Evolutionary conservation across 37 sponge, comb jelly and placozoan species (phyloP), one percentile per base, ranked within the genome.

Genomic region (Ianthella basta): DNA sequence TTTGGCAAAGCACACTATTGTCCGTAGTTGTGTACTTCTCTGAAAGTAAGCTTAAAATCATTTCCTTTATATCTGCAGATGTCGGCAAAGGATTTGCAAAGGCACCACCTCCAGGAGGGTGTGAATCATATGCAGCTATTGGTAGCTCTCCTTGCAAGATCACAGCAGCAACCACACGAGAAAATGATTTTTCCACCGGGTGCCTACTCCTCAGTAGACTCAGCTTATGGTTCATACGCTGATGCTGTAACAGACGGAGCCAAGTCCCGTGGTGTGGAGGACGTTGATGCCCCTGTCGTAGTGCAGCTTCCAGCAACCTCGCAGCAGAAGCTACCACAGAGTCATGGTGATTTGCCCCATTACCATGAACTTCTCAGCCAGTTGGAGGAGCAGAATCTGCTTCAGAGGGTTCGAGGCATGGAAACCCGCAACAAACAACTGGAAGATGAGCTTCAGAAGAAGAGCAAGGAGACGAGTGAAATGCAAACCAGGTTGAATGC

Each of bases 401-500:
- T 69, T 0, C 29, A 69, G 35, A 13, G 29, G 33, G 70, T 69
- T 34, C 70, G 35, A 30, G 34, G 70, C 18, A 32, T 69, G 29
- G 70, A 69, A 1, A 34, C 70, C 10, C 70, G 34, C 29, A 69
- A 69, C 18, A 18, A 16, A 30, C 19, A 18, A 4, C 70, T 69
- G 1, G 70, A 69, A 30, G 70, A 69, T 34, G 34, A 69, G 70
- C 35, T 69, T 30, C 35, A n/a, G 34, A 32, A 18, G 34, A 69
- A 69, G 34, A 35, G 34, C 70, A 69, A 30, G 35, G 60, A 32
- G 72, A 87, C 85, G 23, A n/a, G 19, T 4, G 16, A 34, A 14
- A 70, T 93, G n/a, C 20, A 74, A 29, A 13, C 55, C 0, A 59
- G 72, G 14, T 23, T 93, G 35, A 56, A 34, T 16, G 69, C 81